Percentiles rank a stretch among this genome's conserved stretches.
phyloP scores from a whole-genome alignment of 1,140 invertebrate genomes.

The Colletes latitarsis region DNA sequence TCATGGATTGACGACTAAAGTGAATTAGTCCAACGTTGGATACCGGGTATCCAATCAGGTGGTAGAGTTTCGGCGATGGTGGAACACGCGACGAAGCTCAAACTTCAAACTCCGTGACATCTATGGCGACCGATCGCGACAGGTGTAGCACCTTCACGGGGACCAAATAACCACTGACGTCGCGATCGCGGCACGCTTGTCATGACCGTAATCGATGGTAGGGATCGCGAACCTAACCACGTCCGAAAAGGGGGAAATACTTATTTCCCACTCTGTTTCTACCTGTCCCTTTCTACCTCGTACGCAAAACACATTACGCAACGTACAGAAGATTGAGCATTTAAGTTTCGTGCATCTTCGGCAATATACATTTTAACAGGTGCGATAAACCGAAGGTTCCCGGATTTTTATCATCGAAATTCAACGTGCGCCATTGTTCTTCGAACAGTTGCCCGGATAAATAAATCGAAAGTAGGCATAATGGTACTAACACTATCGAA shows the following conservation, averaged over 20 bases:
- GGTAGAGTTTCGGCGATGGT: background rate
- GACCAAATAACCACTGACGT: slow-evolving; percentile 30
- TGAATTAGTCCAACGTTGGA: too few species aligned
- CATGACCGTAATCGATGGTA: slow-evolving; percentile 35
- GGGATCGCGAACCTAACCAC: slow-evolving; percentile 33
- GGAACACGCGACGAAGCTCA: slow-evolving; percentile 3
- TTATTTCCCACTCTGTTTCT: background rate
- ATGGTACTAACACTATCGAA: too few species aligned
- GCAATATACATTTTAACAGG: too few species aligned
- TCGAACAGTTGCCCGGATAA: too few species aligned
- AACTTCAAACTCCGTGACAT: slow-evolving; percentile 26
- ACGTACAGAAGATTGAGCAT: too few species aligned
- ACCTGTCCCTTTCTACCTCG: background rate
- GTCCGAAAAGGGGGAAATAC: slow-evolving; percentile 30
- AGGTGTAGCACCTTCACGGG: slow-evolving; percentile 29
- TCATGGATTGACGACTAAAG: background rate
- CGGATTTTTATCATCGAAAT: too few species aligned
- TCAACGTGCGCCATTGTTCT: too few species aligned
- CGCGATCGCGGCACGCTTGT: slow-evolving; percentile 7
- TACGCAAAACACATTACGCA: too few species aligned
- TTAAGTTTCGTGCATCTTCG: too few species aligned
- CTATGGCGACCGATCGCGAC: slow-evolving; percentile 12
- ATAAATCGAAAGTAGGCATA: too few species aligned
- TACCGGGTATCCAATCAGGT: background rate
- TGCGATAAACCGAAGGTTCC: too few species aligned